Percentiles rank a stretch among this genome's conserved stretches.
These are phyloP conservation scores for Bombus cullumanus DNA, from an alignment of 1,140 invertebrate genomes.

Conservation along the genomic window DNA sequence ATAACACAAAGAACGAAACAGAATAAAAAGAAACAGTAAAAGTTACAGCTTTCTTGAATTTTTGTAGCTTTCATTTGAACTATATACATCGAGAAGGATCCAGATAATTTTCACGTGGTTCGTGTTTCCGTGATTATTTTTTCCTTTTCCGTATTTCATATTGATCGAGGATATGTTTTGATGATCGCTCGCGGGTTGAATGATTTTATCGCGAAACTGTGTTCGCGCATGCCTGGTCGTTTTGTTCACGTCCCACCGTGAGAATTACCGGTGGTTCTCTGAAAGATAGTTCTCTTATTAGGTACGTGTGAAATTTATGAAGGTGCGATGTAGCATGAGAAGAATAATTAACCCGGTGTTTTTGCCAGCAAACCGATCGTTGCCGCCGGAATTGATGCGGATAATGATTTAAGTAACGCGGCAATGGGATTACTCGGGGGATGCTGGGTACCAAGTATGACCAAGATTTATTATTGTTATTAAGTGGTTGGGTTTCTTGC, in stretches of 20 bases:
- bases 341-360: slow-evolving; percentile 2
- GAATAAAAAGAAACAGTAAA: too few species aligned
- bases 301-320: not conserved
- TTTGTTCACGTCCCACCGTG: not conserved
- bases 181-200: not conserved
- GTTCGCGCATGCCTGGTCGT: not conserved
- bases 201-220: not conserved
- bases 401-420: slow-evolving; percentile 7
- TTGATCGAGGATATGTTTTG: too few species aligned
- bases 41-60: too few species aligned
- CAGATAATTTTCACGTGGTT: too few species aligned
- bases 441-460: not conserved
- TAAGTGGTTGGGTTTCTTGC: not conserved
- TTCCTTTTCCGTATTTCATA: too few species aligned
- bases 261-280: not conserved
- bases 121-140: too few species aligned
- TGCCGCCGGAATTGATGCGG: not conserved
- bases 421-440: not conserved
- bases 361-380: slow-evolving; percentile 8
- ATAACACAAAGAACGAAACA: too few species aligned
- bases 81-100: too few species aligned
- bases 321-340: not conserved
- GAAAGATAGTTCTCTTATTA: not conserved
- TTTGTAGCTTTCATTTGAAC: too few species aligned
- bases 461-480: slow-evolving; percentile 7